These are phyloP conservation scores for Origma solitaria DNA, from an alignment of 2,113 vertebrate species.

Conservation along the genomic window DNA sequence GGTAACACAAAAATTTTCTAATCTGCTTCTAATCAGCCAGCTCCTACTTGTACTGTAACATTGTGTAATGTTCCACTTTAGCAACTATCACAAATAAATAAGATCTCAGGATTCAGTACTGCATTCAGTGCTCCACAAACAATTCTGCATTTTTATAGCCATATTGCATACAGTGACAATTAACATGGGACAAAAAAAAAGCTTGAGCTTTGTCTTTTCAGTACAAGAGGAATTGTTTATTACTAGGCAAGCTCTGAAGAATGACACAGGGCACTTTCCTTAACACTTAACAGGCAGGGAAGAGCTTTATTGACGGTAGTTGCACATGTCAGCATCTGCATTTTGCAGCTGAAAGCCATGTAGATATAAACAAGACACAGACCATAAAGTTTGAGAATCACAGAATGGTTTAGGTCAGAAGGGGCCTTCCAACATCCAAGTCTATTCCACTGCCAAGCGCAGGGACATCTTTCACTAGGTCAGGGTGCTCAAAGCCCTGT, in stretches of 20 bases:
- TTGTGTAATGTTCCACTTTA: background rate
- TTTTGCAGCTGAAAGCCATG: background rate
- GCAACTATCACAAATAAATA: background rate
- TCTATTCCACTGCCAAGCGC: background rate
- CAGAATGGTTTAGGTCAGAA: background rate
- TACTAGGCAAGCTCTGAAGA: background rate
- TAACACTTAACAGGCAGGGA: background rate
- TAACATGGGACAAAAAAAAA: background rate
- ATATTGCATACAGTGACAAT: background rate
- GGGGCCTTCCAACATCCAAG: background rate
- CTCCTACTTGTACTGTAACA: background rate
- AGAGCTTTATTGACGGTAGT: background rate
- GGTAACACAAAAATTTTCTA: background rate
- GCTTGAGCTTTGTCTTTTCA: background rate
- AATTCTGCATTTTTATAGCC: background rate
- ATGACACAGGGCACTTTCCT: background rate
- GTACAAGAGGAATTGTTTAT: background rate
- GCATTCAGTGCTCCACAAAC: background rate
- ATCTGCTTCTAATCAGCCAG: background rate
- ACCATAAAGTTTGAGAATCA: background rate
- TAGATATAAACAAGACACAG: background rate
- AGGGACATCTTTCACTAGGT: background rate
- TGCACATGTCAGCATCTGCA: background rate
- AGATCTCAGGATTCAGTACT: background rate
- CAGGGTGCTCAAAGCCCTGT: background rate